Evolutionary conservation across 1,140 invertebrate species (phyloP).

Genomic region (Charaxes varanes): DNA sequence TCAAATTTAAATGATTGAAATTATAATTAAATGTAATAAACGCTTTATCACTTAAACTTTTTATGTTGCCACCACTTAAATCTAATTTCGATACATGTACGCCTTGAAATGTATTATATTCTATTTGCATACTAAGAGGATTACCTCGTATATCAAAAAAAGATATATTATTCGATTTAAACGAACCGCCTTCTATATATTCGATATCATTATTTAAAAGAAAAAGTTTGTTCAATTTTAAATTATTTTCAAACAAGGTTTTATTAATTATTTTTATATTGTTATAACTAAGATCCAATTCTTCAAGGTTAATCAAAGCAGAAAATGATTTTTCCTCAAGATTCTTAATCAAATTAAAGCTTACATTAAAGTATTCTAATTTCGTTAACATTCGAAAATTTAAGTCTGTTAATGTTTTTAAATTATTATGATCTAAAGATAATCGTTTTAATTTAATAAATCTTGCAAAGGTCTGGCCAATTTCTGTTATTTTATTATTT

Average conservation of each 20-base stretch:
- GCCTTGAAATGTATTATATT: constrained; percentile 8
- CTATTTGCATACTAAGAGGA: constrained; percentile 2
- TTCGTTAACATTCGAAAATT: constrained; percentile 1
- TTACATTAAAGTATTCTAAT: constrained; percentile 8
- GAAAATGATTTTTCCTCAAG: constrained; percentile 2
- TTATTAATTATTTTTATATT: constrained; percentile 2
- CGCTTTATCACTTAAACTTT: constrained; percentile 3
- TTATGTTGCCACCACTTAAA: constrained; percentile 7
- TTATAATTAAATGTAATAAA: constrained; percentile 2
- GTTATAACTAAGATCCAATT: constrained; percentile 10
- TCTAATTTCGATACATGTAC: constrained; percentile 6
- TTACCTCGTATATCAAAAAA: constrained; percentile 8
- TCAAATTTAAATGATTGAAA: constrained; percentile 10
- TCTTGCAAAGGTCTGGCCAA: constrained; percentile 10
- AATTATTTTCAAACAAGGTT: constrained; percentile 5
- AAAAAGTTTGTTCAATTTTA: background rate
- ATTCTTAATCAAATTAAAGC: background rate
- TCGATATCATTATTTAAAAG: constrained; percentile 7
- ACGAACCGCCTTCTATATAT: constrained; percentile 8
- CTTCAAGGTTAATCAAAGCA: background rate
- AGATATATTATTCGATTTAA: constrained; percentile 5
- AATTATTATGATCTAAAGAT: constrained; percentile 7
- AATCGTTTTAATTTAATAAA: constrained; percentile 10
- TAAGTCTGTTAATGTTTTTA: constrained; percentile 4
- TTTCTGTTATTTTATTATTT: constrained; percentile 8